phyloP scores from a whole-genome alignment of 2,113 vertebrate genomes.

The Mormyrus iriodes region DNA sequence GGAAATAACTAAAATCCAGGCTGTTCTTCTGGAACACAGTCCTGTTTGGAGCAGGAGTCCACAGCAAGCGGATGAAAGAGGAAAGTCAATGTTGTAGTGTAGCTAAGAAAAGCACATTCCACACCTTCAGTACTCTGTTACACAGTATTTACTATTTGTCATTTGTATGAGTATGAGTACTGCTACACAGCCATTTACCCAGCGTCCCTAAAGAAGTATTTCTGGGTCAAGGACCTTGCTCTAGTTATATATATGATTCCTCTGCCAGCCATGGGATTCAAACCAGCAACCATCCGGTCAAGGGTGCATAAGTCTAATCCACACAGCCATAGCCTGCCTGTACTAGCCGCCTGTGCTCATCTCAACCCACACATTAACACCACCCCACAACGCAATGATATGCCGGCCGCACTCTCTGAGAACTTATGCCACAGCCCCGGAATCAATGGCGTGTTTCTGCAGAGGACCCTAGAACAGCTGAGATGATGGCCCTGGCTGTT shows the following conservation, averaged over 20 bases:
- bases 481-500: neutral
- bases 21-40: neutral
- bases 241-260: neutral
- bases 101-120: neutral
- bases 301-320: neutral
- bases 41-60: neutral
- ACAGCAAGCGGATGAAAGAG: neutral
- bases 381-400: neutral
- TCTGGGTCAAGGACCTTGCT: neutral
- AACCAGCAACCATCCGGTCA: neutral
- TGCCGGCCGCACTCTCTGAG: neutral
- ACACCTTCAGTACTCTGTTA: neutral
- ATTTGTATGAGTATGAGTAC: neutral
- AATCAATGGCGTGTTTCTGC: neutral
- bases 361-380: conserved; percentile 20
- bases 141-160: neutral
- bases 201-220: neutral
- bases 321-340: neutral
- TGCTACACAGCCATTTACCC: too few species aligned
- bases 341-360: conserved; percentile 38
- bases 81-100: neutral
- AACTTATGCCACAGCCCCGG: neutral
- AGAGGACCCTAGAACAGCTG: neutral
- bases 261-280: neutral
- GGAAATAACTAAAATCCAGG: neutral